These are phyloP conservation scores for Gymnothorax javanicus DNA, from an alignment of 2,797 vertebrate genomes.

Conservation along the genomic window DNA sequence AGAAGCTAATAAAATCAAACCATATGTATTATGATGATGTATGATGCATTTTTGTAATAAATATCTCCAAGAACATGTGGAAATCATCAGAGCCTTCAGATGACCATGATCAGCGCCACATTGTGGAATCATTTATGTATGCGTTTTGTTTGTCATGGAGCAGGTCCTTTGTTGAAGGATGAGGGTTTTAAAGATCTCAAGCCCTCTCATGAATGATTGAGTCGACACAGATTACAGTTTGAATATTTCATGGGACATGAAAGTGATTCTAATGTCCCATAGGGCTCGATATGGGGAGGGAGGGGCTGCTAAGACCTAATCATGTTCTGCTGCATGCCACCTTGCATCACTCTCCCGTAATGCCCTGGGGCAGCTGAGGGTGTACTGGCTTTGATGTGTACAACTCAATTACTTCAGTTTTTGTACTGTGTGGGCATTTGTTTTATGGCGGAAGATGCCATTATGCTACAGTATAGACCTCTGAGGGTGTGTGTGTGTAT, in stretches of 20 bases:
- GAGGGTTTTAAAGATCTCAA: slow-evolving; percentile 63
- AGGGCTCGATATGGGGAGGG: slow-evolving; percentile 27
- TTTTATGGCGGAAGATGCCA: not conserved
- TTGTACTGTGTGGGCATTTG: not conserved
- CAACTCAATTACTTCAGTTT: slow-evolving; percentile 22
- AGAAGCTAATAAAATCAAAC: slow-evolving; percentile 34
- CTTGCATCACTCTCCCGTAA: not conserved
- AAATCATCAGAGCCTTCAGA: slow-evolving; percentile 42
- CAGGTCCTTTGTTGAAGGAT: slow-evolving; percentile 32
- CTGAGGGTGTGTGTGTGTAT: not conserved
- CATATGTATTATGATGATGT: slow-evolving; percentile 35
- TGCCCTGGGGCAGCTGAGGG: not conserved
- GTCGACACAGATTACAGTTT: slow-evolving; percentile 62
- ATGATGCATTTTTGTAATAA: slow-evolving; percentile 34
- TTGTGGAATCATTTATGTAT: not conserved
- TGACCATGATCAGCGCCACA: slow-evolving; percentile 1
- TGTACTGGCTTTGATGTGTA: slow-evolving; percentile 7
- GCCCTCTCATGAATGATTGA: slow-evolving; percentile 69
- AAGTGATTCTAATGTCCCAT: slow-evolving; percentile 64
- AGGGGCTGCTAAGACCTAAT: not conserved
- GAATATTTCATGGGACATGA: slow-evolving; percentile 72
- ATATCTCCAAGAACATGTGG: slow-evolving; percentile 42
- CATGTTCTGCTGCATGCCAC: not conserved
- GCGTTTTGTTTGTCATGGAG: slow-evolving; percentile 20
- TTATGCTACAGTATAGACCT: not conserved